These are phyloP conservation scores for Drosophila atroscutellata DNA, from an alignment of 2,888 invertebrate species.

Conservation along the genomic window DNA sequence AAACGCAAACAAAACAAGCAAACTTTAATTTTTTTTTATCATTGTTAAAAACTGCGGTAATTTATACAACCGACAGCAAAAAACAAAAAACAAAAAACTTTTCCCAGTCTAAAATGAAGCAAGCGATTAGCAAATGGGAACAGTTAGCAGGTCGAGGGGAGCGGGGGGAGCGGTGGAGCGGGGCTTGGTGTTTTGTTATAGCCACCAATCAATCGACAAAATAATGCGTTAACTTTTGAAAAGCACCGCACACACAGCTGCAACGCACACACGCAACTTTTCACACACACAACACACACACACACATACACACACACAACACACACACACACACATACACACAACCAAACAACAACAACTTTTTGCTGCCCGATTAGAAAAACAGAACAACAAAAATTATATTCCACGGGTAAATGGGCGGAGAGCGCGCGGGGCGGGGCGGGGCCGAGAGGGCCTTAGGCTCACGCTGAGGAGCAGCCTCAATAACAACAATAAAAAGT, in stretches of 20 bases:
- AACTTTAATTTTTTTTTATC: slow-evolving; percentile 78
- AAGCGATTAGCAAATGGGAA: slow-evolving; percentile 48
- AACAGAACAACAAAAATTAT: slow-evolving; percentile 44
- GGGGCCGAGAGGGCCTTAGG: not conserved
- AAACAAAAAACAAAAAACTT: slow-evolving; percentile 50
- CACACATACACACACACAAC: slow-evolving; percentile 28
- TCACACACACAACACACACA: slow-evolving; percentile 45
- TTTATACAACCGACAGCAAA: slow-evolving; percentile 69
- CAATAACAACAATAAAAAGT: slow-evolving; percentile 62
- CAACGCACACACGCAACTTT: slow-evolving; percentile 76
- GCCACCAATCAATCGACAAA: slow-evolving; percentile 77
- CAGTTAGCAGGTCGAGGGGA: not conserved
- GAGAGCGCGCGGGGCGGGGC: not conserved
- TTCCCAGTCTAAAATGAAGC: slow-evolving; percentile 54
- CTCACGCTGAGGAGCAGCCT: slow-evolving; percentile 14
- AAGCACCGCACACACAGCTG: slow-evolving; percentile 46
- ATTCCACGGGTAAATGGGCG: slow-evolving; percentile 41
- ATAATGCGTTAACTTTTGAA: slow-evolving; percentile 80
- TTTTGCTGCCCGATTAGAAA: slow-evolving; percentile 53
- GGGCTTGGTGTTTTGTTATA: slow-evolving; percentile 8
- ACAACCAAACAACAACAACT: slow-evolving; percentile 29
- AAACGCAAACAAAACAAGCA: slow-evolving; percentile 41
- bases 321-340: slow-evolving; percentile 26
- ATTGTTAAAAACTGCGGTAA: slow-evolving; percentile 80
- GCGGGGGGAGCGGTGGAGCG: rapidly evolving